These are phyloP conservation scores for Myrmophylax atrothorax DNA, from an alignment of 2,113 vertebrate species.

Conservation along the genomic window DNA sequence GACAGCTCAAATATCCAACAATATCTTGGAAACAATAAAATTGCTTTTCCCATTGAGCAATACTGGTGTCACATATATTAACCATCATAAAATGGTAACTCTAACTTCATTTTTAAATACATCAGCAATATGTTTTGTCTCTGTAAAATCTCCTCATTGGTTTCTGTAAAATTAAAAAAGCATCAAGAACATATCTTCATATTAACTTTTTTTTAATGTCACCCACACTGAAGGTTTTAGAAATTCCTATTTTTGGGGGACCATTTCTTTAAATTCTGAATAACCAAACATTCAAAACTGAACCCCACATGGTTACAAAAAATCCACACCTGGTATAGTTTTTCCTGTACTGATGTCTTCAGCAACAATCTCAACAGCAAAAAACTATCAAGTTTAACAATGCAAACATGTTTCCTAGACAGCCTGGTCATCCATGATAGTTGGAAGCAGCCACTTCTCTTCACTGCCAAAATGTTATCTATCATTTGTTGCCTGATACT, in stretches of 20 bases:
- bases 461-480: slow-evolving; percentile 28
- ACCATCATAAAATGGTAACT: neutral
- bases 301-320: neutral
- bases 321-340: neutral
- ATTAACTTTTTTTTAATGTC: neutral
- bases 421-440: neutral
- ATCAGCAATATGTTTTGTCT: neutral
- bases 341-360: neutral
- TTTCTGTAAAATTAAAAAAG: neutral
- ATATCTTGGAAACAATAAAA: neutral
- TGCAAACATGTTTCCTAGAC: neutral
- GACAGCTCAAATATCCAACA: neutral
- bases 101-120: neutral
- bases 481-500: slow-evolving; percentile 13
- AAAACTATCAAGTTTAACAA: neutral
- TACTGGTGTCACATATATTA: neutral
- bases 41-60: neutral
- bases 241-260: neutral
- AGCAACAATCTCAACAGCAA: neutral
- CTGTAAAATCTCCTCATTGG: neutral
- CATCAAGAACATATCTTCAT: neutral
- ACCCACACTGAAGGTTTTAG: neutral
- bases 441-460: slow-evolving; percentile 11
- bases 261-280: neutral
- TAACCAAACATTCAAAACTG: neutral